A percentile compares a stretch with the other conserved stretches of the same genome.
These are phyloP conservation scores for Aythya baeri DNA, from an alignment of 2,113 vertebrate genomes.

Conservation along the genomic window DNA sequence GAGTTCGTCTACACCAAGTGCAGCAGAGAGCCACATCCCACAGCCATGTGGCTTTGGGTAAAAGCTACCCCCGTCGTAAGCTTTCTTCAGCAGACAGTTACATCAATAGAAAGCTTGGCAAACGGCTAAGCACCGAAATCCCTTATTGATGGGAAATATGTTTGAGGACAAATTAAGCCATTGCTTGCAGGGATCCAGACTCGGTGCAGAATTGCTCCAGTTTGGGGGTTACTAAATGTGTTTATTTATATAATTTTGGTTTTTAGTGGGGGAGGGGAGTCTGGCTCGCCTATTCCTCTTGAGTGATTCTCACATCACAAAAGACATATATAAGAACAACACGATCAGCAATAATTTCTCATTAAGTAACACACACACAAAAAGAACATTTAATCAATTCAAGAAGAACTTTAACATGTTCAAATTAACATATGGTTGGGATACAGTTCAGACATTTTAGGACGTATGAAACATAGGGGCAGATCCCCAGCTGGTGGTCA, in stretches of 20 bases:
- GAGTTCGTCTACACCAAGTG: background rate
- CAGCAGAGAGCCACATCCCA: conserved; percentile 44
- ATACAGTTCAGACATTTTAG: conserved; percentile 73
- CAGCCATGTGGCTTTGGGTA: conserved; percentile 22
- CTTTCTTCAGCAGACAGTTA: background rate
- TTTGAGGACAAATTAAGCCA: background rate
- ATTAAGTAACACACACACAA: conserved; percentile 76
- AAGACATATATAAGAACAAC: conserved; percentile 82
- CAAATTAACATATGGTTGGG: conserved; percentile 69
- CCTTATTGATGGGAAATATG: background rate
- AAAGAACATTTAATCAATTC: conserved; percentile 76
- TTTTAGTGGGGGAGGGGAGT: conserved; percentile 74
- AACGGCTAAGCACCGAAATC: conserved; percentile 9
- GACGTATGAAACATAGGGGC: conserved; percentile 60
- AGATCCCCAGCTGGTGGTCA: background rate
- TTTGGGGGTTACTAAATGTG: background rate
- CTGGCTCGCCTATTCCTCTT: conserved; percentile 87
- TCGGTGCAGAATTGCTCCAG: conserved; percentile 57
- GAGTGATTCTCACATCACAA: conserved; percentile 86
- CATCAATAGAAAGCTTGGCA: background rate
- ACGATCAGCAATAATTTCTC: conserved; percentile 76
- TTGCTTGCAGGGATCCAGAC: background rate
- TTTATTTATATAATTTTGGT: background rate
- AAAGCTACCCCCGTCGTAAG: background rate
- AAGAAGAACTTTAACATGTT: conserved; percentile 72